A percentile compares a stretch with the other conserved stretches of the same genome.
Conservation (phyloP, 2,888 invertebrate species). For the Microctonus brassicae region DNA sequence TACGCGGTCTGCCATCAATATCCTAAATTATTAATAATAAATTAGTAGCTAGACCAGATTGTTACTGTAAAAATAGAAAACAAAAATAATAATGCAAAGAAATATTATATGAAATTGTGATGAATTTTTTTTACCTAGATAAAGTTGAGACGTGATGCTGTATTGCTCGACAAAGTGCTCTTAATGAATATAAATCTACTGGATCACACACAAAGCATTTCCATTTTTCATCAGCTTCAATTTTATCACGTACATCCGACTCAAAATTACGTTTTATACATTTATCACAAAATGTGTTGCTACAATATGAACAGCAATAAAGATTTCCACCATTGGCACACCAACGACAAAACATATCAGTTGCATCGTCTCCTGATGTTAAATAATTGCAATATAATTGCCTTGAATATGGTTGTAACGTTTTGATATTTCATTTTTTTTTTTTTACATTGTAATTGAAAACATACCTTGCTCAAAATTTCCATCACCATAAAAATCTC, state of each 20-base stretch:
- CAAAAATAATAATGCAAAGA: no score
- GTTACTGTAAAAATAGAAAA: not conserved
- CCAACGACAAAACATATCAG: slow-evolving; percentile 87
- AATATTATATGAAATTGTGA: not conserved
- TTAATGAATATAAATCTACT: slow-evolving; percentile 75
- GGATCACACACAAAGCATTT: slow-evolving; percentile 83
- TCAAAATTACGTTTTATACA: slow-evolving; percentile 83
- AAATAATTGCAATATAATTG: slow-evolving; percentile 3
- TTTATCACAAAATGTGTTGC: slow-evolving; percentile 73
- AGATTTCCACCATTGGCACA: slow-evolving; percentile 86
- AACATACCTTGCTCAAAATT: slow-evolving; percentile 79
- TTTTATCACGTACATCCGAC: slow-evolving; percentile 76
- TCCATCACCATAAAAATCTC: slow-evolving; percentile 84
- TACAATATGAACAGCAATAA: slow-evolving; percentile 82
- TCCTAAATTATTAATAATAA: slow-evolving; percentile 46
- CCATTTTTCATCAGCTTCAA: slow-evolving; percentile 85
- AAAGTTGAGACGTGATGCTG: slow-evolving; percentile 73
- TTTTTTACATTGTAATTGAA: not conserved
- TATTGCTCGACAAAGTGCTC: slow-evolving; percentile 81
- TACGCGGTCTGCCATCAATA: slow-evolving; percentile 54
- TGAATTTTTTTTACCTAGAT: slow-evolving; percentile 52
- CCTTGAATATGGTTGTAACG: not conserved
- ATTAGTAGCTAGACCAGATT: not conserved
- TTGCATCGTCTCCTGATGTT: slow-evolving; percentile 79
- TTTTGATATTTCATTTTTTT: not conserved